phyloP scores from a whole-genome alignment of 2,888 invertebrate genomes.

The Apomyelois bistriatella region DNA sequence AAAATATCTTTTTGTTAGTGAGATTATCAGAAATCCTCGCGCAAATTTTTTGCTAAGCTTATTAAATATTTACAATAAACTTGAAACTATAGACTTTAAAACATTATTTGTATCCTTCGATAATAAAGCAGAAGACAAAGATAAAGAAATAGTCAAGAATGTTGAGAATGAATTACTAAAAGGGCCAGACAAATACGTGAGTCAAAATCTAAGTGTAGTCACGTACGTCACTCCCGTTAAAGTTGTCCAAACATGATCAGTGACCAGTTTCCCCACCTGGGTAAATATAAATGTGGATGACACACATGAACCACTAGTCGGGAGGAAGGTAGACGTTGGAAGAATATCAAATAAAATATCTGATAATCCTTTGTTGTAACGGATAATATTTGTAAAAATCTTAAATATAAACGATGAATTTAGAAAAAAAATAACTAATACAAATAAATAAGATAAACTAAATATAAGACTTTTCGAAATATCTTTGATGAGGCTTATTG shows the following conservation, averaged over 20 bases:
- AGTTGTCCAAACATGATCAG: conserved; percentile 8
- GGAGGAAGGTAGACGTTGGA: neutral
- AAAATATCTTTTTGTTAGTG: too few relatives aligned
- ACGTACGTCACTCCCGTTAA: conserved; percentile 10
- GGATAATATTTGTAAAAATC: too few relatives aligned
- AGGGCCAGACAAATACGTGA: conserved; percentile 6
- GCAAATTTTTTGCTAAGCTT: too few relatives aligned
- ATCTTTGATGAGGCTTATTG: too few relatives aligned
- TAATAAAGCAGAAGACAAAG: neutral
- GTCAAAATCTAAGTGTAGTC: neutral
- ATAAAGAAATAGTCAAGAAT: neutral
- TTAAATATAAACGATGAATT: too few relatives aligned
- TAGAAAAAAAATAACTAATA: too few relatives aligned
- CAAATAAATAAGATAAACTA: too few relatives aligned
- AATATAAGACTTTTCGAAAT: too few relatives aligned
- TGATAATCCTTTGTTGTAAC: too few relatives aligned
- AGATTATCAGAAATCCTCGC: too few relatives aligned
- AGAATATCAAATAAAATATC: neutral
- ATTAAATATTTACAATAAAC: neutral
- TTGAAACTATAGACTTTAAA: neutral
- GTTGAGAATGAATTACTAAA: neutral
- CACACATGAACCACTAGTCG: neutral
- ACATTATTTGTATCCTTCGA: neutral
- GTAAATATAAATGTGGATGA: conserved; percentile 12
- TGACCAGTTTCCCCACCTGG: conserved; percentile 15